Evolutionary conservation across 1,140 invertebrate species (phyloP), one percentile per base, ranked within the genome.

Genomic region (Vanessa tameamea): DNA sequence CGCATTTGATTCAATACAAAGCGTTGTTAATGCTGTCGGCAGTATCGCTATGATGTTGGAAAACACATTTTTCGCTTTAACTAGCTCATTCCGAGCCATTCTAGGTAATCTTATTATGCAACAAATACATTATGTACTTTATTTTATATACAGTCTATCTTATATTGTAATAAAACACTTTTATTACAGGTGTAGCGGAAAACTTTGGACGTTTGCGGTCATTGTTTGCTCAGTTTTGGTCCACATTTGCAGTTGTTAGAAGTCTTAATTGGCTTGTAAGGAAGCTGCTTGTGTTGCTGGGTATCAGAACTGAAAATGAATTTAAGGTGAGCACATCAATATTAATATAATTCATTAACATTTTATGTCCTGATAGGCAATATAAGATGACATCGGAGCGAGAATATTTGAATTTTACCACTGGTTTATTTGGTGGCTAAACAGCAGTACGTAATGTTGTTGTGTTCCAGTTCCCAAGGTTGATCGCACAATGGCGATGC

Each of bases 21-120:
- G 97, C 72, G 94, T 99, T 72, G 97, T 99, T 0, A 95, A 96
- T 73, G 97, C 98, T 20, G 97, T 99, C 85, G 96, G 96, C 31
- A 98, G 98, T 63, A 95, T 99, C 12, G 97, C 98, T 26, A 98
- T 98, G 95, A 99, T 99, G 97, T 91, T 99, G 47, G 98, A 99
- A 84, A 99, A 98, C 15, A 99, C 98, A 73, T 99, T 98, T 88
- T 96, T 97, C 91, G 98, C 98, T 20, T 95, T 99, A 80, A 97
- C 98, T 14, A 98, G 96, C 89, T 99, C 98, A 8, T 99, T 99
- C 88, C 94, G 97, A 84, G 98, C 98, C 57, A 97, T 99, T 78
- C 93, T 99, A 48, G 93, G 93, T 93, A 85, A 82, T 13, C 20
- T 20, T 16, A 55, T 16, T 7, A 6, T 1, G 7, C 37, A 7